phyloP scores from a whole-genome alignment of 2,113 vertebrate genomes.

The Pangasianodon gigas region DNA sequence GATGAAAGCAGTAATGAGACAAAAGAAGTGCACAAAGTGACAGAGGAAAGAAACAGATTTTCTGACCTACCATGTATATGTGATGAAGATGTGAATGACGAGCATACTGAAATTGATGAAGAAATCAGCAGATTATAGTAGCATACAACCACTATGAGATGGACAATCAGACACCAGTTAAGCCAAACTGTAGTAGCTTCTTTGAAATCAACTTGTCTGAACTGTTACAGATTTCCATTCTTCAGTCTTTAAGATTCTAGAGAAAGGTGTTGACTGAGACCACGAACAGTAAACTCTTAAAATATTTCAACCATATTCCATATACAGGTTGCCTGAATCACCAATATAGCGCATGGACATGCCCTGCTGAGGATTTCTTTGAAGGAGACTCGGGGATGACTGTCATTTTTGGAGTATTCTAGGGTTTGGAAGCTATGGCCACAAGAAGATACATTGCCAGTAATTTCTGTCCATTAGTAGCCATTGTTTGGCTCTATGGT shows the following conservation, averaged over 20 bases:
- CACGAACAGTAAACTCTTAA: not conserved
- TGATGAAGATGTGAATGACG: slow-evolving; percentile 2
- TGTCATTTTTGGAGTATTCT: slow-evolving; percentile 40
- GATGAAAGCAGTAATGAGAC: not conserved
- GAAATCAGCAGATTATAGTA: slow-evolving; percentile 51
- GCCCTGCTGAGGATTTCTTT: slow-evolving; percentile 12
- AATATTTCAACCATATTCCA: not conserved
- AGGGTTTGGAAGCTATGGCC: not conserved
- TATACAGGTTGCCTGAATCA: not conserved
- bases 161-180: slow-evolving; percentile 61
- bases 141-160: slow-evolving; percentile 19
- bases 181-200: slow-evolving; percentile 22
- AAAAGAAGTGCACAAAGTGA: slow-evolving; percentile 13
- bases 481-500: not conserved
- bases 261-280: not conserved
- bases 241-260: not conserved
- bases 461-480: not conserved
- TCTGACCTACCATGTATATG: slow-evolving; percentile 19
- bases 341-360: not conserved
- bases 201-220: not conserved
- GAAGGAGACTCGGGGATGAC: slow-evolving; percentile 70
- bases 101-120: slow-evolving; percentile 6
- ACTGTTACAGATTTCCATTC: not conserved
- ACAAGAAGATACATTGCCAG: not conserved
- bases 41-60: slow-evolving; percentile 47